These are phyloP conservation scores for Ecliptopera silaceata DNA, from an alignment of 2,888 invertebrate genomes.

Conservation along the genomic window DNA sequence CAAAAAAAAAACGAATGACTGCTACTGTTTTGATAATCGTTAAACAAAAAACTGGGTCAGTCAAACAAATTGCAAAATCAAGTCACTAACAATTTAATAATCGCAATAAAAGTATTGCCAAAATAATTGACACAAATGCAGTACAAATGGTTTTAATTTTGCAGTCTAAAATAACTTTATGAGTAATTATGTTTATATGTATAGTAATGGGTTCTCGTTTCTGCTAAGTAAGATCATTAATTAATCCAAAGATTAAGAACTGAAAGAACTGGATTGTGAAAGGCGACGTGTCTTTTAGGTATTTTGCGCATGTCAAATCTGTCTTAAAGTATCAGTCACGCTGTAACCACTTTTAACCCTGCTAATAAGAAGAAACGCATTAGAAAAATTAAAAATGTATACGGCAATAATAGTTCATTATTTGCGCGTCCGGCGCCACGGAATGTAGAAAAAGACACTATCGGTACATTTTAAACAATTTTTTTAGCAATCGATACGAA, in stretches of 20 bases:
- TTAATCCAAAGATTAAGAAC: constrained; percentile 55
- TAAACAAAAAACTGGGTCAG: constrained; percentile 34
- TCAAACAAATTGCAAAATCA: constrained; percentile 39
- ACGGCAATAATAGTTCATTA: constrained; percentile 39
- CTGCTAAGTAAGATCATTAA: constrained; percentile 53
- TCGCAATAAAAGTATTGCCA: constrained; percentile 46
- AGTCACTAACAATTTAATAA: constrained; percentile 40
- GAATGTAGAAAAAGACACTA: constrained; percentile 47
- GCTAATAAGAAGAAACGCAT: constrained; percentile 43
- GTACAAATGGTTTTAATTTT: constrained; percentile 24
- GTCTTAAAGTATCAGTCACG: constrained; percentile 55
- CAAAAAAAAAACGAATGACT: neutral
- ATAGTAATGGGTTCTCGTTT: constrained; percentile 41
- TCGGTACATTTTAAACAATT: constrained; percentile 43
- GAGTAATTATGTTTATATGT: constrained; percentile 45
- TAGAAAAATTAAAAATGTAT: constrained; percentile 42
- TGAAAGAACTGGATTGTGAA: constrained; percentile 65
- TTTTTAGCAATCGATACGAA: constrained; percentile 49
- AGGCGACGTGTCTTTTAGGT: constrained; percentile 47
- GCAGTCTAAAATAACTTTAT: constrained; percentile 53
- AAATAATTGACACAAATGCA: constrained; percentile 50
- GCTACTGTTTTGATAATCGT: neutral
- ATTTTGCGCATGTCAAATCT: too few species aligned
- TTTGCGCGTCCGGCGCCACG: constrained; percentile 24
- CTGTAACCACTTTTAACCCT: constrained; percentile 37